phyloP scores from a whole-genome alignment of 2,888 invertebrate genomes.

The Pantelozetes paolii region DNA sequence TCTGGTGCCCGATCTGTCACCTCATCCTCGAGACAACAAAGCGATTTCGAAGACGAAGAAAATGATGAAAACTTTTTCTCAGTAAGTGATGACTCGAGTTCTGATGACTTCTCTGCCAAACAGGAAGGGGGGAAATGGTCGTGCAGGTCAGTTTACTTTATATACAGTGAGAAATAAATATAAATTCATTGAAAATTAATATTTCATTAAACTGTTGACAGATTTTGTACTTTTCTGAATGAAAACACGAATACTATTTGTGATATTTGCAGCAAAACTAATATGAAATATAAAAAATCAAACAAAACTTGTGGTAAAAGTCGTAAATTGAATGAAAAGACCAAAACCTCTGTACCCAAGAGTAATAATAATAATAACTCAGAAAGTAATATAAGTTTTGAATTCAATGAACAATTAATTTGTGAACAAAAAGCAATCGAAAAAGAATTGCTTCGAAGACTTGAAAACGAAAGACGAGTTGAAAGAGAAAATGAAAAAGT shows the following conservation, averaged over 20 bases:
- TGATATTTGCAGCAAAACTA: slow-evolving; percentile 40
- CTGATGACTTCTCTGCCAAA: not conserved
- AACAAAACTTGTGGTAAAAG: not conserved
- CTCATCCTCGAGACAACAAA: slow-evolving; percentile 1
- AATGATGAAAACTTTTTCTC: slow-evolving; percentile 15
- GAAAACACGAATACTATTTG: slow-evolving; percentile 33
- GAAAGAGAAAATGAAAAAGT: slow-evolving; percentile 42
- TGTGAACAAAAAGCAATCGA: slow-evolving; percentile 43
- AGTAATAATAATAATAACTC: slow-evolving; percentile 4
- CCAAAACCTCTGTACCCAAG: not conserved
- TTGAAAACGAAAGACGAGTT: slow-evolving; percentile 42
- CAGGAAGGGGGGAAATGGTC: slow-evolving; percentile 30
- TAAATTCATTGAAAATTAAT: too few relatives aligned
- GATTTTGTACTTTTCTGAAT: slow-evolving; percentile 40
- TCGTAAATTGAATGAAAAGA: not conserved
- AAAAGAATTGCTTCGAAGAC: slow-evolving; percentile 41
- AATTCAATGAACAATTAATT: slow-evolving; percentile 38
- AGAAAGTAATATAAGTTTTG: not conserved
- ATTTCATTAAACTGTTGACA: slow-evolving; percentile 3
- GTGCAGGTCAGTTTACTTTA: slow-evolving; percentile 36
- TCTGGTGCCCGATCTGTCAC: slow-evolving; percentile 4
- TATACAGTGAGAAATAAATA: too few relatives aligned
- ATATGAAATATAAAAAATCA: not conserved
- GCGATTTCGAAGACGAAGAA: slow-evolving; percentile 35
- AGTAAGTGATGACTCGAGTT: not conserved